Percentiles rank a stretch among this genome's conserved stretches.
Evolutionary conservation across 2,888 invertebrate genomes (phyloP).

Genomic region (Sericinus montela): DNA sequence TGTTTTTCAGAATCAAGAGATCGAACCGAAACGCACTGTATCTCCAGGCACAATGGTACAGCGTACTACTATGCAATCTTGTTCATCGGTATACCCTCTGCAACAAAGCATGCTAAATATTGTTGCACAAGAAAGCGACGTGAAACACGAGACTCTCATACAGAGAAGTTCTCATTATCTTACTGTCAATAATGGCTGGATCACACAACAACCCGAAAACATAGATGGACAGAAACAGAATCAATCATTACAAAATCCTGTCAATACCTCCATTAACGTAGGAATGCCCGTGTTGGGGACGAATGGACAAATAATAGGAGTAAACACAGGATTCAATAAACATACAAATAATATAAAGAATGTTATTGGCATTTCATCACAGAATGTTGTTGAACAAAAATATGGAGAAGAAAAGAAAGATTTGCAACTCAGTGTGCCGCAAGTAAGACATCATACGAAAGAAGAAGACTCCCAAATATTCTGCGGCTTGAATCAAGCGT

Average conservation of each 20-base stretch:
- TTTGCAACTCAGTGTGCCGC: conserved; percentile 17
- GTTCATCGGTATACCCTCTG: conserved; percentile 37
- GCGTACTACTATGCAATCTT: conserved; percentile 40
- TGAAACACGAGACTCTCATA: conserved; percentile 57
- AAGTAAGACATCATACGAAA: conserved; percentile 31
- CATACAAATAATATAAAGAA: conserved; percentile 48
- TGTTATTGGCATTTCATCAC: conserved; percentile 33
- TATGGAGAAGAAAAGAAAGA: conserved; percentile 58
- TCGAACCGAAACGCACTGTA: conserved; percentile 47
- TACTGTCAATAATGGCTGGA: conserved; percentile 72
- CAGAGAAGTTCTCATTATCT: conserved; percentile 69
- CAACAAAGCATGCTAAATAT: conserved; percentile 44
- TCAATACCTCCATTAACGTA: conserved; percentile 41
- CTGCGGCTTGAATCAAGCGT: conserved; percentile 65
- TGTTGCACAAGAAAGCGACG: conserved; percentile 43
- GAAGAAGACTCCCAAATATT: conserved; percentile 69
- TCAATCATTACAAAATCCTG: conserved; percentile 30
- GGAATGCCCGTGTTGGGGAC: conserved; percentile 74
- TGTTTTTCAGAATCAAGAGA: conserved; percentile 52
- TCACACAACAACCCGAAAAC: conserved; percentile 60
- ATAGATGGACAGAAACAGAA: conserved; percentile 49
- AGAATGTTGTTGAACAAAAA: conserved; percentile 40
- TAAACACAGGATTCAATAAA: conserved; percentile 68
- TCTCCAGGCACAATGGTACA: conserved; percentile 44
- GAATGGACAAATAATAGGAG: conserved; percentile 80